Conservation (phyloP, 2,888 invertebrate genomes). For the Lysandra coridon region DNA sequence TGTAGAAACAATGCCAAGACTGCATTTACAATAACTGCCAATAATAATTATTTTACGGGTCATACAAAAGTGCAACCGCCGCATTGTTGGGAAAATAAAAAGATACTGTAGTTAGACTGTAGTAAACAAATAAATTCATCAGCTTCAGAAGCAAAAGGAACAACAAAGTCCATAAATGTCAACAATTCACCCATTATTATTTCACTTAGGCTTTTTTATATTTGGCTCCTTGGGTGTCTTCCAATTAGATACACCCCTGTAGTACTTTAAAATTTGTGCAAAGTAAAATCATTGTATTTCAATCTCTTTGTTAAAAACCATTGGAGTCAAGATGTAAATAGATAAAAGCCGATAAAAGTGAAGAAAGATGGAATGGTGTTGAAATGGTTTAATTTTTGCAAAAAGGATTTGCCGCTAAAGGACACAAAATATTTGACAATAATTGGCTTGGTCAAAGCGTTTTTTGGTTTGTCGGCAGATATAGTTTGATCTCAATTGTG, state of each 20-base stretch:
- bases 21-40: neutral
- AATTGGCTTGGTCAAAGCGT: neutral
- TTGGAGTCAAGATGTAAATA: neutral
- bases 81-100: neutral
- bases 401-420: neutral
- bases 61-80: neutral
- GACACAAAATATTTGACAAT: slow-evolving; percentile 20
- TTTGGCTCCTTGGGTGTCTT: neutral
- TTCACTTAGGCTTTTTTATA: neutral
- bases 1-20: no score
- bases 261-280: neutral
- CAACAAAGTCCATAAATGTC: neutral
- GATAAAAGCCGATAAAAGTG: neutral
- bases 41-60: neutral
- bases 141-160: neutral
- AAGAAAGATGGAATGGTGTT: neutral
- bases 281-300: neutral
- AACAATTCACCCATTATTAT: neutral
- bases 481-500: no score
- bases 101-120: neutral
- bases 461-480: neutral
- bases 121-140: neutral
- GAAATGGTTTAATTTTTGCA: neutral
- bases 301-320: neutral
- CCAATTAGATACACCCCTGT: slow-evolving; percentile 3